A percentile compares a stretch with the other conserved stretches of the same genome.
Conservation (phyloP, 2,888 invertebrate species). For the Cheiracanthium punctorium region DNA sequence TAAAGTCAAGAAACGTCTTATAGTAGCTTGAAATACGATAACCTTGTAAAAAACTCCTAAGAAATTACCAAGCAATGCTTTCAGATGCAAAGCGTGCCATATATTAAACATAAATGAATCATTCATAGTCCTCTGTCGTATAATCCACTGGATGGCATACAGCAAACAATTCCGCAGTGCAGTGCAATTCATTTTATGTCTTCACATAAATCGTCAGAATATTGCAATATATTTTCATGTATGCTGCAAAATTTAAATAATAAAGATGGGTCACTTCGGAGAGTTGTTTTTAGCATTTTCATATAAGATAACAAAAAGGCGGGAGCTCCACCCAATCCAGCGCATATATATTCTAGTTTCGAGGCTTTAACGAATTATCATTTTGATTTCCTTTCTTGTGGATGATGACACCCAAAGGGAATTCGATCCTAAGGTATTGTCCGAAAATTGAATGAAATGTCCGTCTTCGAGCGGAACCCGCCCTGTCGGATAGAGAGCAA, state of each 20-base stretch:
- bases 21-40: too few relatives aligned
- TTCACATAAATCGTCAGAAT: constrained; percentile 5
- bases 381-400: constrained; percentile 40
- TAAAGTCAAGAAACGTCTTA: too few relatives aligned
- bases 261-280: neutral
- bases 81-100: too few relatives aligned
- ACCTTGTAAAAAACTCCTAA: too few relatives aligned
- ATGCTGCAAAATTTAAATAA: constrained; percentile 11
- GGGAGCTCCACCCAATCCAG: constrained; percentile 33
- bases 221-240: neutral
- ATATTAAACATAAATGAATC: too few relatives aligned
- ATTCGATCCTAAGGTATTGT: constrained; percentile 53
- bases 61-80: too few relatives aligned
- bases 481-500: constrained; percentile 10
- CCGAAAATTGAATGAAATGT: constrained; percentile 29
- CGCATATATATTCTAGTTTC: constrained; percentile 29
- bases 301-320: constrained; percentile 35
- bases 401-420: constrained; percentile 17
- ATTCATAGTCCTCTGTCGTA: too few relatives aligned
- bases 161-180: too few relatives aligned
- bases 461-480: constrained; percentile 2
- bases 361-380: constrained; percentile 32
- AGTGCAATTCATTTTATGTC: too few relatives aligned
- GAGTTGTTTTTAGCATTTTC: neutral
- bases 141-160: too few relatives aligned